phyloP scores from a whole-genome alignment of 2,113 vertebrate genomes.

The Mola mola region DNA sequence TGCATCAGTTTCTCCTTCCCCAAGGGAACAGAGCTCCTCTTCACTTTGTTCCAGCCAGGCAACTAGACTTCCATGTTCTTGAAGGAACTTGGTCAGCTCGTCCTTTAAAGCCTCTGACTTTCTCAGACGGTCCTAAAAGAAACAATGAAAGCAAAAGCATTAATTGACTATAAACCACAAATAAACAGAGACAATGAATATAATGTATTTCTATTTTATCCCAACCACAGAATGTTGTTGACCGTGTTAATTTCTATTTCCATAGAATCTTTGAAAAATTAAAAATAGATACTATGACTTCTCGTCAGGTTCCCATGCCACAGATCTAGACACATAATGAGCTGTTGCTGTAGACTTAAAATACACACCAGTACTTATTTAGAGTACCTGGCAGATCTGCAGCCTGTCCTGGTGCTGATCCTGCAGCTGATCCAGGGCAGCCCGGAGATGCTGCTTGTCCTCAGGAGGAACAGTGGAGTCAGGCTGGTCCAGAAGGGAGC shows the following conservation, averaged over 20 bases:
- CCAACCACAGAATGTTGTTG: too few relatives aligned
- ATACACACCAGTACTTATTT: background rate
- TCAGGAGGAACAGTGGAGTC: constrained; percentile 83
- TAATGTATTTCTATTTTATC: too few relatives aligned
- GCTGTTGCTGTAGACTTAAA: background rate
- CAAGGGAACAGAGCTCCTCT: constrained; percentile 83
- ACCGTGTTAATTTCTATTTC: background rate
- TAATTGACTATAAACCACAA: background rate
- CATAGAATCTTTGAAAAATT: background rate
- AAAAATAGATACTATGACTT: background rate
- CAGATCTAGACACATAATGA: background rate
- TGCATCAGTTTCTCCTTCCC: constrained; percentile 75
- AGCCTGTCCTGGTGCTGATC: constrained; percentile 82
- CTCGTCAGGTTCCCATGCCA: background rate
- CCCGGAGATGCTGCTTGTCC: constrained; percentile 81
- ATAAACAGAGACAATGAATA: background rate
- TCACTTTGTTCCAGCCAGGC: constrained; percentile 90
- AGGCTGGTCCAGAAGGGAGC: constrained; percentile 88
- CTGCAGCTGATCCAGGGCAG: constrained; percentile 83
- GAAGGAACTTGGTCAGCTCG: constrained; percentile 91
- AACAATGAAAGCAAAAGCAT: background rate
- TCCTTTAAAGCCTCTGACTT: constrained; percentile 86
- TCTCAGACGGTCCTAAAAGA: constrained; percentile 83
- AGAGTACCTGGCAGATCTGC: constrained; percentile 80
- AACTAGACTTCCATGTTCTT: constrained; percentile 86